Evolutionary conservation across 1,140 invertebrate genomes (phyloP).

Genomic region (Alviniconcha marisindica): DNA sequence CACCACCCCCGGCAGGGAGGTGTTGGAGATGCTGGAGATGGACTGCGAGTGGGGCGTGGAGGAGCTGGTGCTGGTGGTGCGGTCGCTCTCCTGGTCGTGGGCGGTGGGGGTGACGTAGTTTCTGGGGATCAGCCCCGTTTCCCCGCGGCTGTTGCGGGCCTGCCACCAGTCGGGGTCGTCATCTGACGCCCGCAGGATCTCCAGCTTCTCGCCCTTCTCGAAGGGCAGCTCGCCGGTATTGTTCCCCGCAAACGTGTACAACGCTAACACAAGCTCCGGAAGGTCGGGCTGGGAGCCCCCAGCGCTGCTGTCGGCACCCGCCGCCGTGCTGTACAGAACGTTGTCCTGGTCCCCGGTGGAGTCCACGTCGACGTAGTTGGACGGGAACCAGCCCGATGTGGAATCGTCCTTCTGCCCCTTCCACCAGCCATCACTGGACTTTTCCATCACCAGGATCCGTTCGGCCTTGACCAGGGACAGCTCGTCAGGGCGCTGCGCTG

Average conservation of each 20-base stretch:
- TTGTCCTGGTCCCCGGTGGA: slow-evolving; percentile 73
- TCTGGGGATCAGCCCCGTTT: slow-evolving; percentile 93
- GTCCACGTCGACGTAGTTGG: slow-evolving; percentile 97
- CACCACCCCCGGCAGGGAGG: slow-evolving; percentile 58
- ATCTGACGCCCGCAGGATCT: slow-evolving; percentile 95
- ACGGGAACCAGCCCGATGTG: slow-evolving; percentile 95
- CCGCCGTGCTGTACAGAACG: slow-evolving; percentile 85
- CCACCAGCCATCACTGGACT: slow-evolving; percentile 99
- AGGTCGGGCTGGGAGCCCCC: slow-evolving; percentile 40
- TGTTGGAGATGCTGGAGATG: slow-evolving; percentile 72
- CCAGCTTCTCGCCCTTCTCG: slow-evolving; percentile 91
- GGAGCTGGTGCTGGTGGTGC: slow-evolving; percentile 56
- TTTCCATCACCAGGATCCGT: slow-evolving; percentile 95
- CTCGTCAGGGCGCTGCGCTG: slow-evolving; percentile 97
- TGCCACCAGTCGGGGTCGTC: slow-evolving; percentile 99
- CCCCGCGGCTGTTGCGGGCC: slow-evolving; percentile 93
- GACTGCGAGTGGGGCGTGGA: slow-evolving; percentile 74
- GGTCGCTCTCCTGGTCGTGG: slow-evolving; percentile 62
- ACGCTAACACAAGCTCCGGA: slow-evolving; percentile 87
- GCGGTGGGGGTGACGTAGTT: slow-evolving; percentile 90
- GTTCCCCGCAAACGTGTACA: slow-evolving; percentile 72
- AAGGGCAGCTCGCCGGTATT: slow-evolving; percentile 96
- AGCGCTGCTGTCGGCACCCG: slow-evolving; percentile 84
- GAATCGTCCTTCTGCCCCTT: slow-evolving; percentile 81
- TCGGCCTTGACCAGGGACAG: slow-evolving; percentile 90